Base-by-base conservation (phyloP, 1,140 invertebrate species). In the Asobara japonica region DNA sequence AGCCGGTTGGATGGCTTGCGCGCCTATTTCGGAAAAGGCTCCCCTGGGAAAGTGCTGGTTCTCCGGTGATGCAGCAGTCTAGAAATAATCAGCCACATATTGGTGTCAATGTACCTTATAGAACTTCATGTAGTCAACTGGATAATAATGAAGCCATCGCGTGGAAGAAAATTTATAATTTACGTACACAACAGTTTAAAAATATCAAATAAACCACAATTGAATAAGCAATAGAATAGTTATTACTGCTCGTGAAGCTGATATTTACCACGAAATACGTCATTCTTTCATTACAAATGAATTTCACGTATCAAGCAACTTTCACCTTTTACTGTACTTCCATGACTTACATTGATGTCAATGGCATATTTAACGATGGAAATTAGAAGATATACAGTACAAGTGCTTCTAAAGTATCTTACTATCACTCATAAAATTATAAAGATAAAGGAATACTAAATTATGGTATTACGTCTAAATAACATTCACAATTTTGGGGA, bases 21-120 rank as follows among this genome's bases (percentile, higher is more conserved):
- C 74, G 76, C 78, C 69, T 71, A 84, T 84, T 84, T 81, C 73
- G 79, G 82, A 71, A 65, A 71, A 41, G 36, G 18, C 79, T 75
- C 72, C 66, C 70, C 72, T 77, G 79, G 77, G 81, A 27, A 56
- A 56, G 18, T 10, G 18, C 8, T 25, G 51, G 11, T 56, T 22
- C 72, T 79, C 75, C 38, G 74, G 72, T 86, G 83, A 86, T 82
- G 84, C 84, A 86, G 76, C 51, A 36, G 69, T 73, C 80, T 77
- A 80, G 71, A 83, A 86, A 86, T 86, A 86, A 80, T 76, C 61
- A 61, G 51, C 73, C 72, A 73, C 65, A 75, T 56, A 25, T 56
- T 27, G 74, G 78, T 82, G 82, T 84, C 82, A 83, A 83, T 78
- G 83, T 71, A 83, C 81, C 73, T 65, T 67, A 82, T 82, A 77